Conservation (phyloP, 2,113 vertebrate genomes). For the Pao palembangensis region DNA sequence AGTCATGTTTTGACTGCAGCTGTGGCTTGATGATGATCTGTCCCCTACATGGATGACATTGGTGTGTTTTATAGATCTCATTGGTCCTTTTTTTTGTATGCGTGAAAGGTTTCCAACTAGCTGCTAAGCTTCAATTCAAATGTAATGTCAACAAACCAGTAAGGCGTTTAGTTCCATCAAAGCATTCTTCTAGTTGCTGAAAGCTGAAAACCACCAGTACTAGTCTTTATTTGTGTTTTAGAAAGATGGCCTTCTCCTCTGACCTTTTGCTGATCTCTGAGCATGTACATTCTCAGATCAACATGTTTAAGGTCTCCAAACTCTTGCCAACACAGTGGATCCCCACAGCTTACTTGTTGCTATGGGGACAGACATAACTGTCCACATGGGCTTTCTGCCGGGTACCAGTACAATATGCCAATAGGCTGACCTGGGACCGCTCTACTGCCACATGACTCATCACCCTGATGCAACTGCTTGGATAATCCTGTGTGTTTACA, state of each 20-base stretch:
- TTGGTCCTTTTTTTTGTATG: too few relatives aligned
- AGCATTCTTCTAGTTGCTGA: too few relatives aligned
- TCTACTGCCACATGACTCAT: constrained; percentile 43
- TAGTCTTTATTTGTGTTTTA: too few relatives aligned
- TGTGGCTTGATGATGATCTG: too few relatives aligned
- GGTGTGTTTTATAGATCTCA: too few relatives aligned
- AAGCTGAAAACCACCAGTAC: too few relatives aligned
- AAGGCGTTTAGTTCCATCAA: too few relatives aligned
- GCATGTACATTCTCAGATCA: constrained; percentile 9
- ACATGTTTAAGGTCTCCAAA: background rate
- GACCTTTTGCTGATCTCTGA: constrained; percentile 20
- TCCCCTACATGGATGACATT: too few relatives aligned
- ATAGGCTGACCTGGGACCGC: constrained; percentile 32
- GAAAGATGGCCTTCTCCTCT: background rate
- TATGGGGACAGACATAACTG: constrained; percentile 61
- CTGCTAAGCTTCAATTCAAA: too few relatives aligned
- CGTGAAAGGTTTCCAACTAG: too few relatives aligned
- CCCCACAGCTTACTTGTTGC: constrained; percentile 40
- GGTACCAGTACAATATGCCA: constrained; percentile 24
- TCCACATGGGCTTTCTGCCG: constrained; percentile 28
- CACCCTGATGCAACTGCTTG: constrained; percentile 37
- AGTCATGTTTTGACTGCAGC: too few relatives aligned
- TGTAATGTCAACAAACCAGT: too few relatives aligned
- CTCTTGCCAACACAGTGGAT: constrained; percentile 26
- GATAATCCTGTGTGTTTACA: constrained; percentile 20